Evolutionary conservation across 2,888 invertebrate genomes (phyloP).

Genomic region (Polydrusus cervinus): DNA sequence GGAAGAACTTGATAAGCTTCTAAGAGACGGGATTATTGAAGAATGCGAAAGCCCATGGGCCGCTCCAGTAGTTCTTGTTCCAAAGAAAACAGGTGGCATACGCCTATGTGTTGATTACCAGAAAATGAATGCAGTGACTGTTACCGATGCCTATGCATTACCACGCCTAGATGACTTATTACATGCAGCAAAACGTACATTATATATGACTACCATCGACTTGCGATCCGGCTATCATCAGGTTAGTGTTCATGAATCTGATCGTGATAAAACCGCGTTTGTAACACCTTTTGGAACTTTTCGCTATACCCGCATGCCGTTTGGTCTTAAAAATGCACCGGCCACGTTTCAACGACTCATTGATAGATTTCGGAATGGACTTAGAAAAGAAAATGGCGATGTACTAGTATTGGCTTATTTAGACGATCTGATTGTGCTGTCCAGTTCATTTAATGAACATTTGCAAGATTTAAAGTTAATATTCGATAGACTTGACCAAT

Average conservation of each 20-base stretch:
- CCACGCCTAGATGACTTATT: conserved; percentile 50
- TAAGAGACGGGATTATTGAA: conserved; percentile 44
- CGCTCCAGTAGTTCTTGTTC: conserved; percentile 24
- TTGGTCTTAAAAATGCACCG: conserved; percentile 57
- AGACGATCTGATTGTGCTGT: conserved; percentile 54
- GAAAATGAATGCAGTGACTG: conserved; percentile 35
- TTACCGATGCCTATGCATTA: conserved; percentile 38
- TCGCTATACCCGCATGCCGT: conserved; percentile 53
- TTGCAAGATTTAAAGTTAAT: conserved; percentile 53
- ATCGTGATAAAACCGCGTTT: no score
- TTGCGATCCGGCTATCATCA: no score
- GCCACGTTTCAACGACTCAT: conserved; percentile 57
- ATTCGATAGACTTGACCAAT: conserved; percentile 44
- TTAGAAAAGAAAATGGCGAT: conserved; percentile 24
- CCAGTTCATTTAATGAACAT: conserved; percentile 55
- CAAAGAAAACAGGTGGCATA: conserved; percentile 42
- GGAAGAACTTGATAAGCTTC: conserved; percentile 38
- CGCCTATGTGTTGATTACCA: conserved; percentile 43
- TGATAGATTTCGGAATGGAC: conserved; percentile 50
- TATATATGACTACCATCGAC: conserved; percentile 16
- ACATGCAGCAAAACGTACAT: conserved; percentile 36
- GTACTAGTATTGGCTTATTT: conserved; percentile 53
- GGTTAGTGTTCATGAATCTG: no score
- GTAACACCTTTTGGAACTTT: conserved; percentile 49
- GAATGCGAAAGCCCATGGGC: conserved; percentile 49